A percentile compares a stretch with the other conserved stretches of the same genome.
phyloP scores from a whole-genome alignment of 2,888 invertebrate species.

The Tetramorium bicarinatum region DNA sequence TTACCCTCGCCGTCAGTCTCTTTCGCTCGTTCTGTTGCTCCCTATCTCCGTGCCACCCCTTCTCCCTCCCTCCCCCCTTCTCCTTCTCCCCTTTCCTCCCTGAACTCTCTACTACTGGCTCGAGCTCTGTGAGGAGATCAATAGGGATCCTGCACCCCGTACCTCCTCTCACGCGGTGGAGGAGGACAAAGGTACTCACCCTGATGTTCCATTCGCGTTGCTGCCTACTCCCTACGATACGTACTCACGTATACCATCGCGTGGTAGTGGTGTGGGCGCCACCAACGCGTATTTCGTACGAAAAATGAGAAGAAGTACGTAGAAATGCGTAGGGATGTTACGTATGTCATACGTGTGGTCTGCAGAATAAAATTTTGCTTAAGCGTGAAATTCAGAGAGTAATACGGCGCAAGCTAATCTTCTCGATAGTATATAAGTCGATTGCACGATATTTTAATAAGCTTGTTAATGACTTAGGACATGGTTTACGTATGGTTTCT shows the following conservation, averaged over 20 bases:
- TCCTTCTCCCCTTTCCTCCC: constrained; percentile 46
- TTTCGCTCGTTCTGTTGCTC: constrained; percentile 58
- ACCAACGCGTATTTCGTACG: constrained; percentile 61
- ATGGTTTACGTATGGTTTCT: neutral
- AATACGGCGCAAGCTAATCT: neutral
- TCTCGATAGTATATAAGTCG: neutral
- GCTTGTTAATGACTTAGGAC: neutral
- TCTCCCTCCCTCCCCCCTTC: constrained; percentile 32
- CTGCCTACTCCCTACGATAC: constrained; percentile 62
- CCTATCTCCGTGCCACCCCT: constrained; percentile 44
- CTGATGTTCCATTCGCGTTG: constrained; percentile 76
- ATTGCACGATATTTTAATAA: neutral
- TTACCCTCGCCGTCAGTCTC: constrained; percentile 39
- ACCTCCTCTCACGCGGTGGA: constrained; percentile 72
- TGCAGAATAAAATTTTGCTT: constrained; percentile 18
- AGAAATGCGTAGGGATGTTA: constrained; percentile 28
- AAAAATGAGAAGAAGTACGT: constrained; percentile 47
- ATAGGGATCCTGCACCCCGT: constrained; percentile 80
- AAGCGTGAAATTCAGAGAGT: constrained; percentile 13
- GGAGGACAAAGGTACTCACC: constrained; percentile 78
- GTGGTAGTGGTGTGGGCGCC: constrained; percentile 32
- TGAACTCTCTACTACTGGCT: constrained; percentile 73
- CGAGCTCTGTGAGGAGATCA: constrained; percentile 80
- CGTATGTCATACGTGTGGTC: neutral
- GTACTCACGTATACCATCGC: constrained; percentile 16